Evolutionary conservation across 2,113 vertebrate species (phyloP).

Genomic region (Mesoclemmys tuberculata): DNA sequence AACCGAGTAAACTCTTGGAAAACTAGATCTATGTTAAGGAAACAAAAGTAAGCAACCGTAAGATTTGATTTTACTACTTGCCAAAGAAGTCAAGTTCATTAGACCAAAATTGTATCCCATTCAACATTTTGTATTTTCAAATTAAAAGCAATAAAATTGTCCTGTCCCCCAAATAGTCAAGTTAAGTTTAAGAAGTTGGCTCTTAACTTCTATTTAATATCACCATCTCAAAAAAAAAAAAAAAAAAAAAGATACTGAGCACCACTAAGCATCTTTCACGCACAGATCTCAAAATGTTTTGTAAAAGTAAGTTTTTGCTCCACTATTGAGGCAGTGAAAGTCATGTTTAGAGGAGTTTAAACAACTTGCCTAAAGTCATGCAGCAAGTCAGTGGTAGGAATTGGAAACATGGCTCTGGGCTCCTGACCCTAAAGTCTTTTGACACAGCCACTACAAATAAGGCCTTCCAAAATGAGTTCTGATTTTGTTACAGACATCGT

Average conservation of each 20-base stretch:
- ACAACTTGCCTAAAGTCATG: neutral
- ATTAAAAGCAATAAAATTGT: neutral
- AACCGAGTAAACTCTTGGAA: no score
- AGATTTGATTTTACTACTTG: neutral
- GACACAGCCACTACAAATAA: neutral
- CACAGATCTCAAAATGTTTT: neutral
- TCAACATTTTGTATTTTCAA: neutral
- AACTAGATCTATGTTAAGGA: neutral
- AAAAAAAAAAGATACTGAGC: neutral
- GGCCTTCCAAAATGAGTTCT: accelerated
- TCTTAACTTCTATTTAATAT: neutral
- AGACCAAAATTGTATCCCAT: neutral
- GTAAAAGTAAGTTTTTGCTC: accelerated
- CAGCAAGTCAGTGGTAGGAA: neutral
- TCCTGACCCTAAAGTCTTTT: neutral
- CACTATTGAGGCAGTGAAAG: neutral
- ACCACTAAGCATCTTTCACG: neutral
- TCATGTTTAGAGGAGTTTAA: neutral
- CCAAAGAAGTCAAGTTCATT: neutral
- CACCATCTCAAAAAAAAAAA: neutral
- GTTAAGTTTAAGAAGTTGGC: neutral
- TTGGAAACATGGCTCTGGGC: accelerated
- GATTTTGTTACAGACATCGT: neutral
- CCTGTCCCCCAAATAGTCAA: neutral
- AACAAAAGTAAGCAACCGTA: neutral